phyloP scores from a whole-genome alignment of 2,113 vertebrate genomes.

The Platycercus adscitus region DNA sequence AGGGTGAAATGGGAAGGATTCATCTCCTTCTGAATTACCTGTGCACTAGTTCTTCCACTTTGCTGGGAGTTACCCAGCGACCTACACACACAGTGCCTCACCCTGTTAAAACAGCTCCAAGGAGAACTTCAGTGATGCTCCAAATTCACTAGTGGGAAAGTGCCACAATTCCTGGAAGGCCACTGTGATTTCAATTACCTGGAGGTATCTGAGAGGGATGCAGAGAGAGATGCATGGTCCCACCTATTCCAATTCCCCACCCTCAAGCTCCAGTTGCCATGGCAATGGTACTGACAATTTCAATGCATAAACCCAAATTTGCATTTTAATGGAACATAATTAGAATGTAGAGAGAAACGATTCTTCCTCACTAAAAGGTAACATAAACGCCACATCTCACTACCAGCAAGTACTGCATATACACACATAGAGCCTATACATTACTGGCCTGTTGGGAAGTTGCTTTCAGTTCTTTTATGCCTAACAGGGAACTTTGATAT shows the following conservation, averaged over 20 bases:
- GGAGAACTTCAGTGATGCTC: background rate
- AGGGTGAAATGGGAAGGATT: background rate
- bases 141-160: background rate
- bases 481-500: background rate
- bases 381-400: conserved; percentile 9
- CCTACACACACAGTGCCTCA: background rate
- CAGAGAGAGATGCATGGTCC: conserved; percentile 6
- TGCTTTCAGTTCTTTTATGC: background rate
- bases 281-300: conserved; percentile 64
- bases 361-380: conserved; percentile 48
- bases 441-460: background rate
- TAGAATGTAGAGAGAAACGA: conserved; percentile 72
- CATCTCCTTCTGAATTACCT: background rate
- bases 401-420: background rate
- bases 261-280: conserved; percentile 67
- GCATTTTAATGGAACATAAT: conserved; percentile 78
- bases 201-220: conserved; percentile 24
- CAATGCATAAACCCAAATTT: conserved; percentile 57
- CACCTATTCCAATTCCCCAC: conserved; percentile 54
- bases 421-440: background rate
- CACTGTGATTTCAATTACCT: background rate
- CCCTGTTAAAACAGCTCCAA: background rate
- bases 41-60: background rate
- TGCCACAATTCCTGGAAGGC: background rate
- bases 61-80: background rate